Base-by-base conservation (phyloP, 2,797 vertebrate species). In the Varecia variegata region DNA sequence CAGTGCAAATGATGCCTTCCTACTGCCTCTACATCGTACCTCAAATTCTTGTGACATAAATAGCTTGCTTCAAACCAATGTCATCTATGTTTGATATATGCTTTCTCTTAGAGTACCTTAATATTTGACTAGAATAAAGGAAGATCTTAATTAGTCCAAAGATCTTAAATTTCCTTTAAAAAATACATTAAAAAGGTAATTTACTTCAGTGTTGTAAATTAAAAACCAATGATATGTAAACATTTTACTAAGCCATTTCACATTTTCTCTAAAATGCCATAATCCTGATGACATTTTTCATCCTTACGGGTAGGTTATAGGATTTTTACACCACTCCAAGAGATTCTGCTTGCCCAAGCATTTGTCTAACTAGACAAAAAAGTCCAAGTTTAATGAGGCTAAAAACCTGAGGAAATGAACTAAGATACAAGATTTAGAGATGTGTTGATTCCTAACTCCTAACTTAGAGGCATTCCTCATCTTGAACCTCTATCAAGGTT, bases 361-460 rank as follows among this genome's bases (percentile, higher is more conserved):
- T 88, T 83, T 84, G 21, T 73, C 21, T 65, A 87, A 89, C 14
- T 92, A 68, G 71, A 88, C 83, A n/a, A 81, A 92, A 85, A 50
- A 71, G 71, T 67, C 21, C 32, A 92, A 65, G 32, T 74, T 86
- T 45, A 81, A 70, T 58, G 12, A 74, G 18, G 23, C 14, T 60
- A 58, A 90, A 90, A 90, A 20, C 3, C 21, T 77, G 20, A 87
- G 35, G 73, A 88, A 96, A 62, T 83, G 38, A 88, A 43, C 80
- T 62, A 68, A 85, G 32, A 71, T 77, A 21, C 2, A 90, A 74
- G 32, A 91, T 67, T 95, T 68, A 71, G 56, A 94, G 68, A 62
- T 60, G 27, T 85, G 15, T 73, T 86, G 58, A 86, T 86, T 79
- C 9, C 23, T 91, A 70, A 73, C 4, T 92, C 47, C 47, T 94